Percentiles rank a stretch among this genome's conserved stretches.
Evolutionary conservation across 2,113 vertebrate genomes (phyloP).

Genomic region (Sinocyclocheilus anophthalmus): DNA sequence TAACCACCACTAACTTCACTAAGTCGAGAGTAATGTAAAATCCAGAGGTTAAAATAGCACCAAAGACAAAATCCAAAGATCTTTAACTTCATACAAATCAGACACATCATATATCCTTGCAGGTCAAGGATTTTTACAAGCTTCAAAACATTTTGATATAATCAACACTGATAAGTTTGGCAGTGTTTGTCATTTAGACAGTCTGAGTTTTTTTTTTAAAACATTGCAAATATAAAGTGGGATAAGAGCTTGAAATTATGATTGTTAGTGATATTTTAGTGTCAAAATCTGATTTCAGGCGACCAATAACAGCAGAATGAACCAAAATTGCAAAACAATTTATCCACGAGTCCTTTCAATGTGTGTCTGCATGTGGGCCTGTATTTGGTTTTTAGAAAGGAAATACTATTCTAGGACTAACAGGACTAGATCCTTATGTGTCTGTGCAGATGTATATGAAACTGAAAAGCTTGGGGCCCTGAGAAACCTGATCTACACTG

Average conservation of each 20-base stretch:
- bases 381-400: slow-evolving; percentile 11
- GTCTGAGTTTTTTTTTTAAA: background rate
- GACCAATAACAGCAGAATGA: background rate
- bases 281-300: background rate
- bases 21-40: background rate
- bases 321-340: background rate
- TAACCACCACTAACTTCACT: background rate
- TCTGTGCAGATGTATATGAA: background rate
- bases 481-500: slow-evolving; percentile 64
- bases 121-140: background rate
- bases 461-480: background rate
- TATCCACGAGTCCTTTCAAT: background rate
- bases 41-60: slow-evolving; percentile 22
- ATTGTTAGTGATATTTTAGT: background rate
- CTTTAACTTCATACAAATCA: background rate
- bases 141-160: background rate
- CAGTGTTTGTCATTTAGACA: slow-evolving; percentile 1
- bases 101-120: background rate
- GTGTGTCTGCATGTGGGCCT: background rate
- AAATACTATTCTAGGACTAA: slow-evolving; percentile 14
- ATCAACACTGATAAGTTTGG: slow-evolving; percentile 13
- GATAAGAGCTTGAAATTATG: background rate
- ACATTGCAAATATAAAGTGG: background rate
- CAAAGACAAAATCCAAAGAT: slow-evolving; percentile 23
- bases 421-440: background rate